A percentile compares a stretch with the other conserved stretches of the same genome.
Conservation (phyloP, 2,797 vertebrate genomes). For the Myotis pilosus region DNA sequence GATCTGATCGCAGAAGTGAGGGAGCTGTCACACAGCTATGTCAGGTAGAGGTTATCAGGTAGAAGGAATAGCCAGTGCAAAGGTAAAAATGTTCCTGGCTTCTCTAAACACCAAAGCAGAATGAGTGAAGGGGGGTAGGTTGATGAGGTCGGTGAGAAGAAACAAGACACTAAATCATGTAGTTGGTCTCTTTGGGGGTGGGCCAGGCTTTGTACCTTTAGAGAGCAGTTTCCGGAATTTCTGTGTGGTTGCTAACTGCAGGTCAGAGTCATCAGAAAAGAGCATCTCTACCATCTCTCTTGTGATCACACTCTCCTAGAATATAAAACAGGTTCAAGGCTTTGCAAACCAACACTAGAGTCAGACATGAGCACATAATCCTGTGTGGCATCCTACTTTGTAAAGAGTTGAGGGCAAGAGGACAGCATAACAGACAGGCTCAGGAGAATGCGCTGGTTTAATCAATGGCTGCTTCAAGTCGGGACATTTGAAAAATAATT, state of each 20-base stretch:
- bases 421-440: not conserved
- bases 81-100: not conserved
- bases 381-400: not conserved
- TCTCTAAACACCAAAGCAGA: not conserved
- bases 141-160: not conserved
- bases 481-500: constrained; percentile 11
- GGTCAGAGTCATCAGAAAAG: constrained; percentile 96
- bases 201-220: constrained; percentile 89
- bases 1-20: not conserved
- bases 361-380: not conserved
- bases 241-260: constrained; percentile 96
- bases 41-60: not conserved
- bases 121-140: not conserved
- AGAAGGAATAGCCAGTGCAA: not conserved
- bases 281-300: constrained; percentile 99
- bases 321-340: constrained; percentile 54
- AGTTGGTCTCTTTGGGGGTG: not conserved
- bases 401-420: not conserved
- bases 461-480: not conserved
- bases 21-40: not conserved
- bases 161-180: not conserved
- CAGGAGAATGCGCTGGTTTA: not conserved
- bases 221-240: constrained; percentile 98
- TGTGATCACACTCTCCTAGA: constrained; percentile 95
- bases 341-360: constrained; percentile 40